A percentile compares a stretch with the other conserved stretches of the same genome.
Conservation (phyloP, 1,140 invertebrate genomes). For the Venturia canescens region DNA sequence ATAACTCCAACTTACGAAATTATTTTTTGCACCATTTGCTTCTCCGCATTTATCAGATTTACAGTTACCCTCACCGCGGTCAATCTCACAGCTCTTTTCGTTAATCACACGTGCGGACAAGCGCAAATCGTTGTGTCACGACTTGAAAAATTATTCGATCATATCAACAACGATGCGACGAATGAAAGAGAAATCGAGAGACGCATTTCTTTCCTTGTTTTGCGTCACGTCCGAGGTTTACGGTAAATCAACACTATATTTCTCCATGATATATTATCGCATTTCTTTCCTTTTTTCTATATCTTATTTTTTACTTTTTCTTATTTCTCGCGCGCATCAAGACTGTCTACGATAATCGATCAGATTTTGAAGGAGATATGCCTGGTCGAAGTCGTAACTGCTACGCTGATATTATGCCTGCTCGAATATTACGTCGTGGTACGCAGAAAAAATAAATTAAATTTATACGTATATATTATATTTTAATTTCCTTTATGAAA, state of each 20-base stretch:
- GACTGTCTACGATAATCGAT: slow-evolving; percentile 42
- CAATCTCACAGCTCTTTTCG: slow-evolving; percentile 48
- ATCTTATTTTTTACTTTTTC: not conserved
- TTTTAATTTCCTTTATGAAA: too few relatives aligned
- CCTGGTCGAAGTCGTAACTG: slow-evolving; percentile 41
- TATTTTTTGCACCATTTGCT: slow-evolving; percentile 4
- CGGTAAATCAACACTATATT: slow-evolving; percentile 6
- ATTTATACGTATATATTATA: too few relatives aligned
- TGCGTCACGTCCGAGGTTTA: not conserved
- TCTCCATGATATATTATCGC: not conserved
- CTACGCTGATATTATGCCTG: not conserved
- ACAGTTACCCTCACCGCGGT: not conserved
- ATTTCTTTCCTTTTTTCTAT: not conserved
- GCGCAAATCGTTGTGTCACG: slow-evolving; percentile 40
- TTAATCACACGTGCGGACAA: slow-evolving; percentile 52
- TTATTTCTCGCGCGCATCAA: not conserved
- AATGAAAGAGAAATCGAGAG: not conserved
- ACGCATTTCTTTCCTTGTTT: not conserved
- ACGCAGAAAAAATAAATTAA: too few relatives aligned
- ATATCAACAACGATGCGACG: not conserved
- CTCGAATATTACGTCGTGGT: not conserved
- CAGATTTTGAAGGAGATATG: slow-evolving; percentile 51
- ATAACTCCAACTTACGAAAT: slow-evolving; percentile 12
- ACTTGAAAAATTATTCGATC: slow-evolving; percentile 20
- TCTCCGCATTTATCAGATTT: not conserved